Conservation (phyloP, 2,113 vertebrate species). For the Parus major region DNA sequence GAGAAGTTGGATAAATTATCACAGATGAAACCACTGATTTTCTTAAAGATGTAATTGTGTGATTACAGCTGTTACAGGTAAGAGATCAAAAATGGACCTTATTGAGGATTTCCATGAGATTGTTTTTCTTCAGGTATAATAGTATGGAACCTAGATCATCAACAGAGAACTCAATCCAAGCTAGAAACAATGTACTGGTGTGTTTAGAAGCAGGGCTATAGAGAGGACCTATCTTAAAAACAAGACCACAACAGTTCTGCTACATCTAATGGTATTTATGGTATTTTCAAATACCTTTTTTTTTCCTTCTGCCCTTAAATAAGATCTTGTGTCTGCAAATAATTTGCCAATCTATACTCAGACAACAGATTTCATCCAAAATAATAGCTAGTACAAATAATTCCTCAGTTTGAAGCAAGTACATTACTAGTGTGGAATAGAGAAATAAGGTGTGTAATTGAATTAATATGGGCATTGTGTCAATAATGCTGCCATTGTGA, state of each 20-base stretch:
- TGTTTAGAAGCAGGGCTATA: background rate
- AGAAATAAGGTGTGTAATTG: background rate
- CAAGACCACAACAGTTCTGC: background rate
- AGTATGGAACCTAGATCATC: accelerated
- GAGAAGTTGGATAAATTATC: background rate
- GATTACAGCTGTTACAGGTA: background rate
- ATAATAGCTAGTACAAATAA: background rate
- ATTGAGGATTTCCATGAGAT: background rate
- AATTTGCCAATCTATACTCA: background rate
- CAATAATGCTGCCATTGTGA: background rate
- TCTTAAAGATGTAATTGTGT: background rate
- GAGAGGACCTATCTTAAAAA: background rate
- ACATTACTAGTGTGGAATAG: background rate
- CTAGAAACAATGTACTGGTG: background rate
- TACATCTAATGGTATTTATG: background rate
- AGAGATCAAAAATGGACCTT: background rate
- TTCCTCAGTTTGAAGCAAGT: background rate
- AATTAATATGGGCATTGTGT: background rate
- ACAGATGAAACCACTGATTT: background rate
- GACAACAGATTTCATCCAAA: background rate
- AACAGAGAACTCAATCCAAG: background rate
- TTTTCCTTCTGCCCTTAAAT: background rate
- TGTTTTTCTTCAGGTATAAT: background rate
- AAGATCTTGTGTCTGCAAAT: background rate
- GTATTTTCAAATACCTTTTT: background rate